Evolutionary conservation across 2,113 vertebrate species (phyloP).

Genomic region (Mustela nigripes): DNA sequence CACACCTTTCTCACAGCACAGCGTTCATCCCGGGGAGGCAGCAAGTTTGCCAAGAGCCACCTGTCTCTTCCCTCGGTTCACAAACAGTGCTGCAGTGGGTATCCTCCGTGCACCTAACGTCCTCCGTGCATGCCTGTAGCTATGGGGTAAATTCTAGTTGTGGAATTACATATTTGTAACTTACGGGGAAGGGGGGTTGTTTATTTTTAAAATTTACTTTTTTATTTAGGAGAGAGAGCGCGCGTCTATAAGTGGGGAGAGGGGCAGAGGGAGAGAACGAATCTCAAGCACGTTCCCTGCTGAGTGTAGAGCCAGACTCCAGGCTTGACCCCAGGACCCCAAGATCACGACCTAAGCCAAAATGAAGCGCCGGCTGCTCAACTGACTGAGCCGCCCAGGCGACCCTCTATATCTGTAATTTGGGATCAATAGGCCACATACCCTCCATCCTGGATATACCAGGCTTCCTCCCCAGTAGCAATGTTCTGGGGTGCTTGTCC

Average conservation of each 20-base stretch:
- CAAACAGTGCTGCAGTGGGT: background rate
- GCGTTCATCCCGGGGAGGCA: background rate
- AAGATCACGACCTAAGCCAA: background rate
- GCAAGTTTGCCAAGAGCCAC: background rate
- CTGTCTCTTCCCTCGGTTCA: background rate
- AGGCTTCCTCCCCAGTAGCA: too few species aligned
- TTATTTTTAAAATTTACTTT: background rate
- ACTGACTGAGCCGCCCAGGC: background rate
- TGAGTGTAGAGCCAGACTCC: background rate
- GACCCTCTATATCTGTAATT: background rate
- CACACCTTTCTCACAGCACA: background rate
- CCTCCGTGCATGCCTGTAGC: rapidly evolving
- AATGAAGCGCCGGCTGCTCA: background rate
- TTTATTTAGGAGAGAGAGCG: background rate
- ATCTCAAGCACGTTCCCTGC: background rate
- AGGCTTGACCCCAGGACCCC: background rate
- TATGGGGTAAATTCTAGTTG: background rate
- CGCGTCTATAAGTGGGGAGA: background rate
- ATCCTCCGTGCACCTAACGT: rapidly evolving
- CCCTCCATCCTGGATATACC: background rate
- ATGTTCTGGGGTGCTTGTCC: background rate
- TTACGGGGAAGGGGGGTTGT: background rate
- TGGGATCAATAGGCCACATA: background rate
- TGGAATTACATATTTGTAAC: background rate
- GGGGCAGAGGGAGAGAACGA: background rate